Conservation (phyloP, 2,888 invertebrate species). For the Drosophila barbarae region DNA sequence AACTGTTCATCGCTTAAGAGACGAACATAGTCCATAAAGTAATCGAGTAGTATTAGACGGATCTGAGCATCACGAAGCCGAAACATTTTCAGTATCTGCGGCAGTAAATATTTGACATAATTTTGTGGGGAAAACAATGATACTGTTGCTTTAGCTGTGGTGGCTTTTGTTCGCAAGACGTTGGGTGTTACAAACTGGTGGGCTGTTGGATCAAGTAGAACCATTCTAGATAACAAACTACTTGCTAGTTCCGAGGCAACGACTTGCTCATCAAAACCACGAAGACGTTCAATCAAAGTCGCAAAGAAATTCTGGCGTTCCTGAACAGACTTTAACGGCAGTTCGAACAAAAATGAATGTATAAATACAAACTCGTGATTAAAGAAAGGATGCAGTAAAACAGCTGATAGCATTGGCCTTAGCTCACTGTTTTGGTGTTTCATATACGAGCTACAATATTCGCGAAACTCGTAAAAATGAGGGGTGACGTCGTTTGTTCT, state of each 20-base stretch:
- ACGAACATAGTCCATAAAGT: slow-evolving; percentile 88
- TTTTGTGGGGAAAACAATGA: slow-evolving; percentile 85
- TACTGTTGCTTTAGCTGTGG: slow-evolving; percentile 81
- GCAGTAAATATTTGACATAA: slow-evolving; percentile 88
- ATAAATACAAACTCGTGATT: slow-evolving; percentile 92
- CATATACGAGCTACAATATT: slow-evolving; percentile 85
- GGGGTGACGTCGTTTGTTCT: slow-evolving; percentile 83
- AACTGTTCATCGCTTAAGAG: slow-evolving; percentile 88
- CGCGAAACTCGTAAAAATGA: slow-evolving; percentile 85
- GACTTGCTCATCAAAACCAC: slow-evolving; percentile 87
- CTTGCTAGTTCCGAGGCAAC: slow-evolving; percentile 90
- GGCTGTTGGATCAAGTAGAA: slow-evolving; percentile 90
- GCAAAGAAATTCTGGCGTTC: slow-evolving; percentile 91
- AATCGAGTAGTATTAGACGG: slow-evolving; percentile 87
- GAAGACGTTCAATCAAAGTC: slow-evolving; percentile 84
- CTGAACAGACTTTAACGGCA: slow-evolving; percentile 88
- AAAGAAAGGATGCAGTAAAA: slow-evolving; percentile 88
- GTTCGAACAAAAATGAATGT: slow-evolving; percentile 89
- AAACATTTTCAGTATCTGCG: slow-evolving; percentile 89
- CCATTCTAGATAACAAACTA: slow-evolving; percentile 89
- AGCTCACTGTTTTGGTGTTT: slow-evolving; percentile 84
- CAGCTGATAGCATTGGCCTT: slow-evolving; percentile 85
- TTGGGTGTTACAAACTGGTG: slow-evolving; percentile 81
- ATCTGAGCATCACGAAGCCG: slow-evolving; percentile 92
- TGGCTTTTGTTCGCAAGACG: slow-evolving; percentile 81